phyloP scores from a whole-genome alignment of 2,113 vertebrate genomes.

The Oreocharis arfaki region DNA sequence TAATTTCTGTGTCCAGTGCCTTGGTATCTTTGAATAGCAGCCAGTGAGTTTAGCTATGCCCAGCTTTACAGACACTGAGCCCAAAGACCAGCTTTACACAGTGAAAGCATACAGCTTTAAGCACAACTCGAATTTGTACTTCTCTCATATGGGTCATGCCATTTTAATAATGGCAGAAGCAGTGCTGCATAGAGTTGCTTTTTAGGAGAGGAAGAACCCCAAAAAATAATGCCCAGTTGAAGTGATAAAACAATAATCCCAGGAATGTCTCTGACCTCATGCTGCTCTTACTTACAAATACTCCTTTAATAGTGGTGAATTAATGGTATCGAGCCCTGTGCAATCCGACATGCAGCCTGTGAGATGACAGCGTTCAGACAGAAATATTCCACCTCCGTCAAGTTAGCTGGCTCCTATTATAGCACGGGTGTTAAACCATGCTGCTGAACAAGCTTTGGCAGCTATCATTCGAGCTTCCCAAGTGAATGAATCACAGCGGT shows the following conservation, averaged over 20 bases:
- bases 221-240: neutral
- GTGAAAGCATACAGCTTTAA: neutral
- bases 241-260: neutral
- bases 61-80: neutral
- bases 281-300: neutral
- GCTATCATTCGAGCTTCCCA: neutral
- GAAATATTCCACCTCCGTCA: neutral
- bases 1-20: neutral
- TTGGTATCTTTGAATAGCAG: neutral
- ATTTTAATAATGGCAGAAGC: neutral
- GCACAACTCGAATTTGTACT: neutral
- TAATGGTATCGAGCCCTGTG: neutral
- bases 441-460: neutral
- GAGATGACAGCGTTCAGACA: constrained; percentile 12
- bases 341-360: neutral
- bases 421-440: neutral
- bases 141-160: neutral
- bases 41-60: neutral
- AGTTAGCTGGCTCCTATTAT: neutral
- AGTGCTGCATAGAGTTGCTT: neutral
- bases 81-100: neutral
- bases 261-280: constrained; percentile 22
- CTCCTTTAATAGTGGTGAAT: constrained; percentile 45
- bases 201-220: constrained; percentile 12
- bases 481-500: neutral